Base-by-base conservation (phyloP, 2,797 vertebrate species). In the Gambelia wislizenii region DNA sequence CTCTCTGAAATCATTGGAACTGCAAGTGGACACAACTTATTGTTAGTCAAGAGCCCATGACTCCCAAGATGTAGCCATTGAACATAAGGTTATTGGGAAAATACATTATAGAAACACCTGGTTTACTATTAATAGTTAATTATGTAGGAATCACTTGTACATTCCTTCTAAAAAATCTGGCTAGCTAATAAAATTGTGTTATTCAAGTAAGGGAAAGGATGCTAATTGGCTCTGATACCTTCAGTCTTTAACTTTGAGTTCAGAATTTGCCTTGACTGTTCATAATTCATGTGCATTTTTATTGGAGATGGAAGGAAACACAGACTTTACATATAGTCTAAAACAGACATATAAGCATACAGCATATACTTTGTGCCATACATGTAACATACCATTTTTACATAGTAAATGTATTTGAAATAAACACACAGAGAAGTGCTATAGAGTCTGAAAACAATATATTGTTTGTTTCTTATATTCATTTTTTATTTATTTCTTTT, bases 401-500 rank as follows among this genome's bases (percentile, higher is more conserved):
- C 5, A 10, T 85, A 89, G 52, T 86, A 91, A 39, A 56, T 80
- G 86, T 90, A 91, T 87, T 95, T 92, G 95, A 97, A 97, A 93
- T 82, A 86, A 89, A 95, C 96, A 96, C 90, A 96, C 90, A 96
- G 96, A 90, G 91, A 97, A 96, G 94, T 95, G 93, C 88, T 97
- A 85, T 89, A 93, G 94, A 96, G 94, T 95, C 79, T 96, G 95
- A 96, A 97, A 97, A 93, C 95, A 96, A 96, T 96, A 92, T 97
- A 94, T 94, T 86, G 82, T 91, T 54, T 97, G 97, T 95, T 96
- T 95, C 94, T 95, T 96, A 93, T 91, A 96, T 93, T 89, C 84
- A 88, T 93, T 96, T 88, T 97, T 97, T 97, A 97, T 97, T 97
- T 93, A 94, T 95, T 96, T 96, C 95, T 96, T 96, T 92, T 89